Evolutionary conservation across 2,888 invertebrate species (phyloP).

Genomic region (Phyllotreta striolata): DNA sequence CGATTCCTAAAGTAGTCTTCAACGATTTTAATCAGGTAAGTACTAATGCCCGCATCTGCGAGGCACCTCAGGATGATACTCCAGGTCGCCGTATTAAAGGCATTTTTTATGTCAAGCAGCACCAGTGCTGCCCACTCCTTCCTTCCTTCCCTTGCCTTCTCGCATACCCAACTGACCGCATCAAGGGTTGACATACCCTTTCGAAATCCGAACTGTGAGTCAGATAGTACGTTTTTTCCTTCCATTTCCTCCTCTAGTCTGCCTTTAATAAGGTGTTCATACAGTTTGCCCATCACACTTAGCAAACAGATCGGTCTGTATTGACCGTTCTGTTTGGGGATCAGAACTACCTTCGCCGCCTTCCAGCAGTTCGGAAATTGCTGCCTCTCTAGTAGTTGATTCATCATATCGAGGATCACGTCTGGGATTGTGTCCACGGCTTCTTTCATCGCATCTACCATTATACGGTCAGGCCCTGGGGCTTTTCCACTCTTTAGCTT

Average conservation of each 20-base stretch:
- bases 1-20: neutral
- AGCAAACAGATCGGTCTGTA: neutral
- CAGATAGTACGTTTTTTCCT: neutral
- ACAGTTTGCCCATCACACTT: neutral
- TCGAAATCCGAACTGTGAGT: conserved; percentile 4
- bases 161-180: neutral
- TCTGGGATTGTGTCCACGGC: too few species aligned
- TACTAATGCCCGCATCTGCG: neutral
- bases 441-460: too few species aligned
- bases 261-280: neutral
- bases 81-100: neutral
- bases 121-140: neutral
- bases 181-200: neutral
- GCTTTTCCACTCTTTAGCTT: too few species aligned
- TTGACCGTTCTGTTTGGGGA: neutral
- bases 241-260: neutral
- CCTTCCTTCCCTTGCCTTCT: neutral
- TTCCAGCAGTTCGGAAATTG: neutral
- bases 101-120: neutral
- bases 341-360: neutral
- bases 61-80: neutral
- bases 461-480: too few species aligned
- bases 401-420: too few species aligned
- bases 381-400: too few species aligned
- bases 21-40: neutral